Percentiles rank a stretch among this genome's conserved stretches.
Conservation (phyloP, 2,888 invertebrate species). For the Anaspis maculata region DNA sequence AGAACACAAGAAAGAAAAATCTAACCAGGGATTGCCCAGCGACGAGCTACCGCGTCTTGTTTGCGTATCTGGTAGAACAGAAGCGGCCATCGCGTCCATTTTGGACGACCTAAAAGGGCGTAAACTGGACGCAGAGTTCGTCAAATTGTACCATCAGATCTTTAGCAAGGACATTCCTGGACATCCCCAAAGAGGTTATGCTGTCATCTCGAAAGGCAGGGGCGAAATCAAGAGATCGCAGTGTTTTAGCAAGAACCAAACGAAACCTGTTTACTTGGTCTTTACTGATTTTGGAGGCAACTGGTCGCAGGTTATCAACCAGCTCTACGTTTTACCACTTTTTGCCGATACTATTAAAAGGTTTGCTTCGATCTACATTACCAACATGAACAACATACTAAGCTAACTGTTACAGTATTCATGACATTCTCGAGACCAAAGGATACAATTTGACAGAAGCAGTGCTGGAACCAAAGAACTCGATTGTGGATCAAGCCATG, state of each 20-base stretch:
- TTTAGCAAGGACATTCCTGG: neutral
- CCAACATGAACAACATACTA: too few relatives aligned
- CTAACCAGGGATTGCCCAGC: constrained; percentile 52
- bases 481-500: too few relatives aligned
- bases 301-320: neutral
- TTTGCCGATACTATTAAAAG: neutral
- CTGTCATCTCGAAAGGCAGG: neutral
- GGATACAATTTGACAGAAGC: too few relatives aligned
- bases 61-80: constrained; percentile 69
- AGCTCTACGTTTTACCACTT: neutral
- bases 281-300: neutral
- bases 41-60: constrained; percentile 65
- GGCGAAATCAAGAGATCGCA: neutral
- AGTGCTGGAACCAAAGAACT: too few relatives aligned
- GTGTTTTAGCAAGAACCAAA: neutral
- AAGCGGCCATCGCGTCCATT: constrained; percentile 58
- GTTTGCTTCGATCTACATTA: too few relatives aligned
- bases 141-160: constrained; percentile 40
- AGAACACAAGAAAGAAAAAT: constrained; percentile 50
- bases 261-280: neutral
- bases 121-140: constrained; percentile 54
- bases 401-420: neutral
- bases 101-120: constrained; percentile 53
- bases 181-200: neutral
- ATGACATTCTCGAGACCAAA: constrained; percentile 23